Evolutionary conservation across 2,888 invertebrate genomes (phyloP).

Genomic region (Ophioninae sp.): DNA sequence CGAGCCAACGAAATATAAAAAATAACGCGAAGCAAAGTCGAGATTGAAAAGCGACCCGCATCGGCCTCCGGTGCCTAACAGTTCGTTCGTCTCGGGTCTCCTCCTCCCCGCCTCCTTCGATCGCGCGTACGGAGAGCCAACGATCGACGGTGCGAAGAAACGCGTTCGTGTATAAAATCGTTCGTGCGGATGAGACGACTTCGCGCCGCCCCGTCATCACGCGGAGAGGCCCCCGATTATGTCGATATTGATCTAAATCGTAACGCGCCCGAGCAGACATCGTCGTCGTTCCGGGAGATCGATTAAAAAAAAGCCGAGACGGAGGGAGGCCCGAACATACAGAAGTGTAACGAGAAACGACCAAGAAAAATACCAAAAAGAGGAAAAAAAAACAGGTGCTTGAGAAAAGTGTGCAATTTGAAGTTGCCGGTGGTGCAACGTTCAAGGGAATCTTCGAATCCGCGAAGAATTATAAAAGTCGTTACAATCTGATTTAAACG

Average conservation of each 20-base stretch:
- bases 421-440: slow-evolving; percentile 34
- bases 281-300: slow-evolving; percentile 27
- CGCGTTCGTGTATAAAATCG: slow-evolving; percentile 45
- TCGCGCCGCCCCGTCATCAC: slow-evolving; percentile 49
- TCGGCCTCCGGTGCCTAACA: slow-evolving; percentile 15
- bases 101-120: slow-evolving; percentile 7
- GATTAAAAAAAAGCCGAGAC: slow-evolving; percentile 7
- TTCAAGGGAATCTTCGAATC: slow-evolving; percentile 36
- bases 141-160: slow-evolving; percentile 29
- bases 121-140: slow-evolving; percentile 1
- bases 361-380: not conserved
- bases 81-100: slow-evolving; percentile 12
- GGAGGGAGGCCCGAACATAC: not conserved
- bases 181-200: slow-evolving; percentile 35
- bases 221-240: slow-evolving; percentile 47
- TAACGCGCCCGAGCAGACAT: slow-evolving; percentile 18
- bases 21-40: not conserved
- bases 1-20: not conserved
- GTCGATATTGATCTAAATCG: slow-evolving; percentile 60
- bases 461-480: slow-evolving; percentile 56
- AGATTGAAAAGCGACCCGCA: slow-evolving; percentile 35
- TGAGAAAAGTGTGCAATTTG: slow-evolving; percentile 42
- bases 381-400: not conserved
- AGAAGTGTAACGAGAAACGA: not conserved
- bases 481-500: slow-evolving; percentile 57